Evolutionary conservation across 2,888 invertebrate genomes (phyloP), one percentile per base, ranked within the genome.

Genomic region (Pollenia labialis): DNA sequence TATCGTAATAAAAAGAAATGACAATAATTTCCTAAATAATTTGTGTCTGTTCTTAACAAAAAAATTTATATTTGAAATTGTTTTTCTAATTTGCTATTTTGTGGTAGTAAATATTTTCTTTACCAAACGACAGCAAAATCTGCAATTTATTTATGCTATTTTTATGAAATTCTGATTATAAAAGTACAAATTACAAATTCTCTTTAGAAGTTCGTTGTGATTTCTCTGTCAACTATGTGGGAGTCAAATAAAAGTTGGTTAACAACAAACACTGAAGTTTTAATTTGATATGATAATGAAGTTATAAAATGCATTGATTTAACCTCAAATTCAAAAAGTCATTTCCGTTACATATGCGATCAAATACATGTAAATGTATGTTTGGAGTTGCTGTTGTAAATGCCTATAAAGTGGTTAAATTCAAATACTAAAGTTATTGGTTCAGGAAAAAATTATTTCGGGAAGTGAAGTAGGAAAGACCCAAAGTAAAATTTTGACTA

Each of bases 281-380:
- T 48, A 76, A 75, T 85, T 71, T 81, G 16, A 76, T 50, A 44
- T 76, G 58, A 71, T 71, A 85, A 85, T 81, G 71, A 81, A 85
- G 81, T 81, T 81, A 71, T 71, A 71, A 81, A 85, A 72, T 76
- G 81, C 71, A 85, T 76, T 75, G 85, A 85, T 81, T 85, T 81
- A 81, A 85, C 85, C 81, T 81, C 85, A 85, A 76, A 85, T 72
- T 81, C 66, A 77, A 85, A 85, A 81, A 71, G 60, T 85, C 85
- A 85, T 81, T 85, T 85, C 85, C 85, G 81, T 81, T 77, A 64
- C 50, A 58, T 44, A 60, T 46, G n/a, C 46, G 50, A 68, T 79
- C 58, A 56, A 18, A 58, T 62, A 64, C 42, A 44, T 16, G 46
- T 2, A 58, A 14, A 46, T 16, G 16, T 16, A 48, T 18, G 14